Percentiles rank a stretch among this genome's conserved stretches.
phyloP scores from a whole-genome alignment of 2,797 vertebrate genomes.

The Acipenser transmontanus region DNA sequence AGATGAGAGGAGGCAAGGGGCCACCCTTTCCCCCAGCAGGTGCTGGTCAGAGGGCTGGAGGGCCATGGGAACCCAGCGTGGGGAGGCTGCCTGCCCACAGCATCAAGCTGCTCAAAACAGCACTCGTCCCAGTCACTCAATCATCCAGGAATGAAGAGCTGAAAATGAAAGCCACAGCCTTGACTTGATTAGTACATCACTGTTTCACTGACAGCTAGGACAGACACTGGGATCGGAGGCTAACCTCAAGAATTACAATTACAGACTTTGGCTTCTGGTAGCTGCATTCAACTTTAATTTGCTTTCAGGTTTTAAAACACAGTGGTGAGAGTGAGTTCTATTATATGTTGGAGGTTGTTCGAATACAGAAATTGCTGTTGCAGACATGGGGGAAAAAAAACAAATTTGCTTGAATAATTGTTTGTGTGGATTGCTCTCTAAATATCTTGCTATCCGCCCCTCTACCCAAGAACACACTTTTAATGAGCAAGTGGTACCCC shows the following conservation, averaged over 20 bases:
- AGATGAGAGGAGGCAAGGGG: not conserved
- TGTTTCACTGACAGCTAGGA: constrained; percentile 31
- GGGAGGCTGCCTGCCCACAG: constrained; percentile 10
- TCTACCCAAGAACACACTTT: too few species aligned
- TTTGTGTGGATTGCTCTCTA: not conserved
- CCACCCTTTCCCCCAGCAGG: not conserved
- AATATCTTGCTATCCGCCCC: too few species aligned
- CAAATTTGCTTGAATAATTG: not conserved
- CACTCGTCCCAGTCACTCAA: constrained; percentile 30
- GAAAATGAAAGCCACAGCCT: not conserved
- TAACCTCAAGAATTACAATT: constrained; percentile 31
- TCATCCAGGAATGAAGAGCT: not conserved
- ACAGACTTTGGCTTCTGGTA: constrained; percentile 13
- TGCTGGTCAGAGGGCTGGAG: not conserved
- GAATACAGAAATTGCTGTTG: not conserved
- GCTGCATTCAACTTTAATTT: not conserved
- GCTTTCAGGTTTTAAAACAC: not conserved
- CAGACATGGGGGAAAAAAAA: constrained; percentile 30
- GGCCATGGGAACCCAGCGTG: constrained; percentile 20
- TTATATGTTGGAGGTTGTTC: not conserved
- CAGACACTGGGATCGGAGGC: constrained; percentile 23
- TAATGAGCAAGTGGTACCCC: too few species aligned
- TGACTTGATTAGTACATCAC: constrained; percentile 21
- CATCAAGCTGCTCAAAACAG: constrained; percentile 30
- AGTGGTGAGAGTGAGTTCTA: not conserved